Conservation (phyloP, 2,888 invertebrate genomes). For the Lasioglossum vierecki region DNA sequence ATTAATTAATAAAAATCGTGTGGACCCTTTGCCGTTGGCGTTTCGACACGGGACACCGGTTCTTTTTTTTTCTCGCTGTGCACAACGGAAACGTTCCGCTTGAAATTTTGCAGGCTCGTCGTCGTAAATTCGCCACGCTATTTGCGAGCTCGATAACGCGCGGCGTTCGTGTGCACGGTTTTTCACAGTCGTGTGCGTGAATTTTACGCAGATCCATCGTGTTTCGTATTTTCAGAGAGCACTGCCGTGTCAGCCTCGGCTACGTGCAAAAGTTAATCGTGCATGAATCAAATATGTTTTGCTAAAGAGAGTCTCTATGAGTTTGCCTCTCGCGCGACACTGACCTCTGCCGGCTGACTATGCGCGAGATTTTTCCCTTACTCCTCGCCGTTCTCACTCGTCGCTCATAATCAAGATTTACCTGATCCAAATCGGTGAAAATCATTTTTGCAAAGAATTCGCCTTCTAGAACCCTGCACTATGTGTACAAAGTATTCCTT, state of each 20-base stretch:
- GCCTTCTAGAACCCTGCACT: too few species aligned
- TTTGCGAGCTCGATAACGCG: conserved; percentile 12
- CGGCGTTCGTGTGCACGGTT: neutral
- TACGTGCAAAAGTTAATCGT: conserved; percentile 48
- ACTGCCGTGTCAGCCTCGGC: neutral
- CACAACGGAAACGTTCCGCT: conserved; percentile 13
- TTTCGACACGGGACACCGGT: neutral
- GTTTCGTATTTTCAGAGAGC: conserved; percentile 13
- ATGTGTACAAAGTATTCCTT: too few species aligned
- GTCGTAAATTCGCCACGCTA: conserved; percentile 38
- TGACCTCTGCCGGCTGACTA: neutral
- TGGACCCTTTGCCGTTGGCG: neutral
- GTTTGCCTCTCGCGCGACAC: conserved; percentile 20
- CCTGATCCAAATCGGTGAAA: too few species aligned
- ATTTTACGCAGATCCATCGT: conserved; percentile 5
- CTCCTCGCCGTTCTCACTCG: too few species aligned
- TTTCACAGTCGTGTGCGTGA: conserved; percentile 6
- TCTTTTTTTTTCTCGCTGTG: neutral
- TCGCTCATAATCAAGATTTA: too few species aligned
- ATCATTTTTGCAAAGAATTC: too few species aligned
- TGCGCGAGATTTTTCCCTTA: neutral
- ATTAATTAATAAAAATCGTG: neutral
- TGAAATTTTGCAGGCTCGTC: conserved; percentile 29
- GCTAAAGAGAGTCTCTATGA: conserved; percentile 31
- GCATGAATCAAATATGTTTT: conserved; percentile 59